A percentile compares a stretch with the other conserved stretches of the same genome.
Evolutionary conservation across 2,113 vertebrate genomes (phyloP).

Genomic region (Macquaria ambigua): DNA sequence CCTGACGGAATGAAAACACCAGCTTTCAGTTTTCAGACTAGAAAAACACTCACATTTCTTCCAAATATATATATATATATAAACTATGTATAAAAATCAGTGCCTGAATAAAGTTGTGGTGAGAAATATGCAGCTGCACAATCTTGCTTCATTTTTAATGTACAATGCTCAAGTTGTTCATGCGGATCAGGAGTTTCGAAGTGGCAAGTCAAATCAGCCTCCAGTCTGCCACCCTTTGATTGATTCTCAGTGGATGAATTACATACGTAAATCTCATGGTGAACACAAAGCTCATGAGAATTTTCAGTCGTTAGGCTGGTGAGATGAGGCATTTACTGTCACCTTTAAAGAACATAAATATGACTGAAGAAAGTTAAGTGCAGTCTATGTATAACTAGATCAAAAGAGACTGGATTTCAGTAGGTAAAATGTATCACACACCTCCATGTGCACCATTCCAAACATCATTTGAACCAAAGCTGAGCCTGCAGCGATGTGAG

Average conservation of each 20-base stretch:
- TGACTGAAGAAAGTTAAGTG: not conserved
- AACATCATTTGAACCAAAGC: slow-evolving; percentile 34
- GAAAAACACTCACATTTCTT: not conserved
- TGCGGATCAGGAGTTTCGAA: not conserved
- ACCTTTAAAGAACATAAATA: not conserved
- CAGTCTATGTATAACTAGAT: slow-evolving; percentile 7
- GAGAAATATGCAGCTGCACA: not conserved
- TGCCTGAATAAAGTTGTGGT: not conserved
- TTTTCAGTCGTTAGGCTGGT: not conserved
- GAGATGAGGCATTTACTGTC: not conserved
- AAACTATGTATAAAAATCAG: not conserved
- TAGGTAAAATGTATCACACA: slow-evolving; percentile 8
- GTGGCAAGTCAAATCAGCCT: not conserved
- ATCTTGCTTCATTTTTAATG: not conserved
- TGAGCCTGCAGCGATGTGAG: slow-evolving; percentile 41
- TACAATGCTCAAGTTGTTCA: not conserved
- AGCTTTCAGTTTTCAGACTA: slow-evolving; percentile 6
- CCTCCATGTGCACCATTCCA: slow-evolving; percentile 26
- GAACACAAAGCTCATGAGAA: not conserved
- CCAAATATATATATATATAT: not conserved
- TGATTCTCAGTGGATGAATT: not conserved
- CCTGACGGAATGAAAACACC: slow-evolving; percentile 15
- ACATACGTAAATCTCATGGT: not conserved
- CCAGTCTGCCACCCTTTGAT: not conserved
- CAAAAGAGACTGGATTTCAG: slow-evolving; percentile 23